phyloP scores from a whole-genome alignment of 2,888 invertebrate species.

The Eueremaeus valkanovi region DNA sequence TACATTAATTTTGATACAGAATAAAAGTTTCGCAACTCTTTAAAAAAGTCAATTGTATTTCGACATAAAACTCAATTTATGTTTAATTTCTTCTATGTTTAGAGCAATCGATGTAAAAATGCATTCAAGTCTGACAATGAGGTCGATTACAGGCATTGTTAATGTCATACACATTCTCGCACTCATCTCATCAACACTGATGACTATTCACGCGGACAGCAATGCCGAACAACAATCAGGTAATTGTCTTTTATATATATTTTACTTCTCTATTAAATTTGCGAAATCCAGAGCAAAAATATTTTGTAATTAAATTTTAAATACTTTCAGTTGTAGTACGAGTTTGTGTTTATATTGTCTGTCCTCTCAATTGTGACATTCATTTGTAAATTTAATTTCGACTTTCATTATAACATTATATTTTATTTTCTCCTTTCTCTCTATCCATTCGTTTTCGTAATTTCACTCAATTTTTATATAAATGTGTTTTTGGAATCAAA shows the following conservation, averaged over 20 bases:
- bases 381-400: neutral
- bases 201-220: conserved; percentile 11
- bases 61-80: conserved; percentile 18
- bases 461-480: no score
- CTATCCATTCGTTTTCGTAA: no score
- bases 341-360: no score
- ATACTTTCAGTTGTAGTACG: no score
- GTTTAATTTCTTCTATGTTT: no score
- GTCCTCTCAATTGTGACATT: neutral
- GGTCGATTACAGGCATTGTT: neutral
- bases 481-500: no score
- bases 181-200: neutral
- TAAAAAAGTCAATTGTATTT: conserved; percentile 1
- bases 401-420: no score
- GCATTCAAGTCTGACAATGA: conserved; percentile 7
- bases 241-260: conserved; percentile 1
- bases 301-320: conserved; percentile 4
- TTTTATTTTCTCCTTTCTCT: no score
- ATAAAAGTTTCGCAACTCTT: neutral
- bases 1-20: conserved; percentile 1
- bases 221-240: conserved; percentile 13
- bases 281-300: neutral
- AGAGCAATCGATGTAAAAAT: neutral
- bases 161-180: neutral
- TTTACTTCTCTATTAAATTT: neutral